Conservation (phyloP, 2,797 vertebrate genomes). For the Sebastes goodei region DNA sequence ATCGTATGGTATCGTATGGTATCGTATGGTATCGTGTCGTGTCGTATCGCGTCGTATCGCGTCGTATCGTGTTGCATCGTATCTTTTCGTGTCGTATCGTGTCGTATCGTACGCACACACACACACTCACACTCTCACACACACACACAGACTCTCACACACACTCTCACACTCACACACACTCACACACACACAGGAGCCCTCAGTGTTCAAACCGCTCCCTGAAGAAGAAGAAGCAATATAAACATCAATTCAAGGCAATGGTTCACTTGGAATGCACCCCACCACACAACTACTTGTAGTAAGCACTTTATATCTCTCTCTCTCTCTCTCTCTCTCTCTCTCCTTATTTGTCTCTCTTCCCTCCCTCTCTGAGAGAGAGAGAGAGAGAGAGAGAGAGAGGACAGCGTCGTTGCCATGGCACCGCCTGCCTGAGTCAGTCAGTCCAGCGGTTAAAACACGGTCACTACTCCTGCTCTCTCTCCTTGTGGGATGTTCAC, state of each 20-base stretch:
- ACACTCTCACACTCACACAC: too few relatives aligned
- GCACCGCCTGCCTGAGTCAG: conserved; percentile 56
- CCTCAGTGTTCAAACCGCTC: conserved; percentile 40
- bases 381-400: neutral
- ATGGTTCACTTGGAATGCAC: conserved; percentile 56
- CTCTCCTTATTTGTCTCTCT: conserved; percentile 5
- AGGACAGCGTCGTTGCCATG: conserved; percentile 71
- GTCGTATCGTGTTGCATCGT: too few relatives aligned
- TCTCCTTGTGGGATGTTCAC: conserved; percentile 41
- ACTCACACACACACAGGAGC: conserved; percentile 14
- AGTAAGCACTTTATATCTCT: conserved; percentile 18
- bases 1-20: too few relatives aligned
- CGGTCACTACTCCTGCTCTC: conserved; percentile 41
- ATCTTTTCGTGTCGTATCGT: too few relatives aligned
- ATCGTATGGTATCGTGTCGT: too few relatives aligned
- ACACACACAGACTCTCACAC: too few relatives aligned
- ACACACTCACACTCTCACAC: too few relatives aligned
- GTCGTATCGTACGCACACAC: too few relatives aligned
- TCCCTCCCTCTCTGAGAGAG: neutral
- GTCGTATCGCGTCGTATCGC: rapidly evolving
- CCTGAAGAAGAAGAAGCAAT: conserved; percentile 48
- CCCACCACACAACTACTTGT: conserved; percentile 46
- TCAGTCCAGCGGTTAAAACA: conserved; percentile 61
- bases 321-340: too few relatives aligned
- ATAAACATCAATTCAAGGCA: conserved; percentile 68